Base-by-base conservation (phyloP, 1,140 invertebrate species). In the Alviniconcha marisindica region DNA sequence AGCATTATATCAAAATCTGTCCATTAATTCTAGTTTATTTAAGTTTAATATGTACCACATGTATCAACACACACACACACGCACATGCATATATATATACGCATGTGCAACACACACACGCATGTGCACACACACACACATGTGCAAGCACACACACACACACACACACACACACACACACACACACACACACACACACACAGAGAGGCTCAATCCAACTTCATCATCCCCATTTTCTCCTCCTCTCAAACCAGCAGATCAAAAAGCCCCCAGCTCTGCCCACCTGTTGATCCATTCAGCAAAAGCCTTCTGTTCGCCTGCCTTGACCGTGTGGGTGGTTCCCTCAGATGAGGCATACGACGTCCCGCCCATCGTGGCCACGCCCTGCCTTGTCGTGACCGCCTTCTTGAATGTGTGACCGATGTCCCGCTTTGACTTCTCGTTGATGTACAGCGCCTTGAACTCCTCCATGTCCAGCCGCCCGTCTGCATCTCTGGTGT, bases 261-360 rank as follows among this genome's bases (percentile, higher is more conserved):
- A 0, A 60, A 69, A 33, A 14, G 5, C 7, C 63, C 40, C 4
- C 10, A 4, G 36, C 0, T 18, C 1, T 31, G 10, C 7, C 63
- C 88, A 94, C 94, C 96, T 96, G 93, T 99, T 99, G 81, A 99
- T 99, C 98, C 98, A 99, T 89, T 99, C 97, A 80, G 98, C 97
- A 94, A 99, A 99, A n/a, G 98, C 98, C 86, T 98, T 94, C 92
- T 99, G 97, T 94, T 99, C 98, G 92, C 99, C 97, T n/a, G 97
- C 94, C 4, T 97, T 95, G 15, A 94, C 88, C 81, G 89, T 90
- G 90, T 94, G 89, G 69, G 97, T 99, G 54, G 97, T 99, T 88
- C 95, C 92, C 94, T 97, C 97, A 90, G 97, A 97, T 24, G 97
- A 98, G 24, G 98, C 97, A 90, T 98, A 96, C 14, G 98, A 99